Evolutionary conservation across 2,888 invertebrate genomes (phyloP).

Genomic region (Ophioninae sp.): DNA sequence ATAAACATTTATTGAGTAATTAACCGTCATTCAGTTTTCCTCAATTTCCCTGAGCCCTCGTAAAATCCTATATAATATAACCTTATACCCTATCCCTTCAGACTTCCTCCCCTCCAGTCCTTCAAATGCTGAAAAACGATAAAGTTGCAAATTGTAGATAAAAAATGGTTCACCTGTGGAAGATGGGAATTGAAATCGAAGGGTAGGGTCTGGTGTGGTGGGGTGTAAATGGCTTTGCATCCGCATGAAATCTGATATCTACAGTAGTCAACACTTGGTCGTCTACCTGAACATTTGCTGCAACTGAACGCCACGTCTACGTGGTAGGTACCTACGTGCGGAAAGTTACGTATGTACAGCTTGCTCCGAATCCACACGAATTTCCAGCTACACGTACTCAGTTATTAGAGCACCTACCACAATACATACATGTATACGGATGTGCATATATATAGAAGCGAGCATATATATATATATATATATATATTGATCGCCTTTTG

Average conservation of each 20-base stretch:
- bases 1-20: too few relatives aligned
- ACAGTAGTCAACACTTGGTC: constrained; percentile 17
- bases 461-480: not conserved
- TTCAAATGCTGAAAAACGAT: not conserved
- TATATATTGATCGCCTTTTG: constrained; percentile 28
- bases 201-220: constrained; percentile 9
- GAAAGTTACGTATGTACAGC: constrained; percentile 18
- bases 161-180: not conserved
- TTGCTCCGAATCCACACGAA: constrained; percentile 17
- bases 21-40: not conserved
- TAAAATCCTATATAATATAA: not conserved
- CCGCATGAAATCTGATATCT: constrained; percentile 9
- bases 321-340: not conserved
- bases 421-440: not conserved
- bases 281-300: not conserved
- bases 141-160: not conserved
- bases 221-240: constrained; percentile 7
- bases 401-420: not conserved
- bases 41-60: not conserved
- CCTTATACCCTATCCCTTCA: too few relatives aligned
- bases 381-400: not conserved
- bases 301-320: not conserved
- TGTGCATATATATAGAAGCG: not conserved
- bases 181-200: not conserved
- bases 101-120: not conserved